phyloP scores from a whole-genome alignment of 1,140 invertebrate species.

The Nasonia longicornis region DNA sequence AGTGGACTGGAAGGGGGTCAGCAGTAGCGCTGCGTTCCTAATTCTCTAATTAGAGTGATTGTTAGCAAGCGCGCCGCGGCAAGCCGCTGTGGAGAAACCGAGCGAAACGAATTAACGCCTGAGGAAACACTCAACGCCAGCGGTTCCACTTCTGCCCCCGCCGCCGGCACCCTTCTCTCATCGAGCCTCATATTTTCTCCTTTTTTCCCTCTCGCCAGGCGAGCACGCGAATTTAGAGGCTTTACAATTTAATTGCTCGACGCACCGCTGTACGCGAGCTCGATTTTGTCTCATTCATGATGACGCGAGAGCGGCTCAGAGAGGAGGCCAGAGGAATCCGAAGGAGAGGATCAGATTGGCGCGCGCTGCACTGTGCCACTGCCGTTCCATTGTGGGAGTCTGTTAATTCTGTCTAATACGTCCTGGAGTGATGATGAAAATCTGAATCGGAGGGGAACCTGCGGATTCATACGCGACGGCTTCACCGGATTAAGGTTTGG shows the following conservation, averaged over 20 bases:
- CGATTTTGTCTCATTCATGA: neutral
- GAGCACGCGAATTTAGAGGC: neutral
- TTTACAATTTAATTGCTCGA: neutral
- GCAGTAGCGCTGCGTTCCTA: conserved; percentile 32
- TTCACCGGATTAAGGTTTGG: neutral
- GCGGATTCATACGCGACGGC: neutral
- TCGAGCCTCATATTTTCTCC: neutral
- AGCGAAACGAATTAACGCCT: conserved; percentile 42
- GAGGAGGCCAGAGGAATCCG: neutral
- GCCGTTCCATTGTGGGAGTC: neutral
- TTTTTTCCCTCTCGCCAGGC: neutral
- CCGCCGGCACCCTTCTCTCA: neutral
- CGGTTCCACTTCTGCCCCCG: neutral
- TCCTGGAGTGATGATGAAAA: neutral
- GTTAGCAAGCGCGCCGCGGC: conserved; percentile 46
- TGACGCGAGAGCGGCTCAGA: too few species aligned
- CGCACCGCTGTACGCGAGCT: too few species aligned
- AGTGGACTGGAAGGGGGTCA: neutral
- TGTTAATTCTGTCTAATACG: neutral
- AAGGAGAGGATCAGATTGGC: neutral
- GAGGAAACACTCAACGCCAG: conserved; percentile 26
- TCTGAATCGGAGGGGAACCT: neutral
- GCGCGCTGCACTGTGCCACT: too few species aligned
- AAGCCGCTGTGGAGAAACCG: conserved; percentile 37
- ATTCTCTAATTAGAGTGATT: conserved; percentile 58